Base-by-base conservation (phyloP, 2,113 vertebrate genomes). In the Pungitius pungitius region DNA sequence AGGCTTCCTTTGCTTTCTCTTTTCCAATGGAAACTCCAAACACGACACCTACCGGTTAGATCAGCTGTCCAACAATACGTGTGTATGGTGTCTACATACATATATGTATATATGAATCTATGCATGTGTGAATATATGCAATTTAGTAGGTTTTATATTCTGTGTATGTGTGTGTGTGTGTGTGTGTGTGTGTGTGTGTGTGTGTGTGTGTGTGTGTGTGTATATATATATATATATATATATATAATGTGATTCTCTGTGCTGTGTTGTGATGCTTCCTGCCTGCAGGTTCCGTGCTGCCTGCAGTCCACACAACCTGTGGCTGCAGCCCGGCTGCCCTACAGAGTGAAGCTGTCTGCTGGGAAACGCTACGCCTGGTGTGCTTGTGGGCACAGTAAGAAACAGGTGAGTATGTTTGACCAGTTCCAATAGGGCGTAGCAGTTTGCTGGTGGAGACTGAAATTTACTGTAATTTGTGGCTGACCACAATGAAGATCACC, bases 281-380 rank as follows among this genome's bases (percentile, higher is more conserved):
- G n/a, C 69, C 6, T 59, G 13, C 83, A 89, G 87, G 56, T 81
- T 11, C 84, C 39, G 76, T 4, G 4, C 24, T 43, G 82, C 39
- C 73, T 60, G 9, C 62, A 84, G 77, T 87, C 85, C 35, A 69
- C 81, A 0, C 27, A 82, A 79, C 33, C 92, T 0, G 78, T 91
- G 33, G 74, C 94, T 40, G 96, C 95, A 24, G 92, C 89, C 67
- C 94, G 94, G 70, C 67, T 94, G 9, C 96, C 96, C 9, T 95
- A 85, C 88, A 90, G 88, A 47, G 94, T 95, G 63, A 92, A 95
- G 56, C 67, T 96, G 69, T 72, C 91, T 62, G 93, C 90, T n/a
- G 95, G 93, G 4, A 96, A 95, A 76, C 86, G 43, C 1, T 95
- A 96, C 43, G 89, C 91, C 14, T 96, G 96, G 96, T 96, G 96